Evolutionary conservation across 1,140 invertebrate genomes (phyloP).

Genomic region (Diploscapter pachys): DNA sequence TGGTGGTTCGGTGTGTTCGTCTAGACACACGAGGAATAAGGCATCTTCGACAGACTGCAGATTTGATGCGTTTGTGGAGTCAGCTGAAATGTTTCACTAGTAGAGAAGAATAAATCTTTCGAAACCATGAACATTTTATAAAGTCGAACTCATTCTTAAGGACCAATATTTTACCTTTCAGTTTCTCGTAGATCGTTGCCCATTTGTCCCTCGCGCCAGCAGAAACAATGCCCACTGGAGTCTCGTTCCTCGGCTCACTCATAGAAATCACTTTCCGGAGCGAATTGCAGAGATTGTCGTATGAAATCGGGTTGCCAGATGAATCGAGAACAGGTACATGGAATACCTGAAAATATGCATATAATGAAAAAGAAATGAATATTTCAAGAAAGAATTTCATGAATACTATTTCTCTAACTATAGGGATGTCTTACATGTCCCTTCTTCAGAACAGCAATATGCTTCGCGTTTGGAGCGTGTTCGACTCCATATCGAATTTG

Average conservation of each 20-base stretch:
- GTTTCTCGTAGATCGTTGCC: slow-evolving; percentile 47
- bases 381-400: too few relatives aligned
- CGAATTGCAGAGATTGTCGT: slow-evolving; percentile 36
- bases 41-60: slow-evolving; percentile 43
- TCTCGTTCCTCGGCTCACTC: slow-evolving; percentile 25
- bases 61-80: slow-evolving; percentile 31
- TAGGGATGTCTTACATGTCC: too few relatives aligned
- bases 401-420: too few relatives aligned
- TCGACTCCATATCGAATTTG: too few relatives aligned
- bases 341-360: slow-evolving; percentile 45
- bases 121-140: background rate
- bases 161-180: slow-evolving; percentile 37
- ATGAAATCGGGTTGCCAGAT: slow-evolving; percentile 34
- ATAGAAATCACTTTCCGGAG: slow-evolving; percentile 36
- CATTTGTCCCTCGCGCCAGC: slow-evolving; percentile 47
- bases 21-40: slow-evolving; percentile 48
- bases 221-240: slow-evolving; percentile 51
- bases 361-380: too few relatives aligned
- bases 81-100: slow-evolving; percentile 9
- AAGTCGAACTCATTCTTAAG: background rate
- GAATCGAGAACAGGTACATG: slow-evolving; percentile 48
- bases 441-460: too few relatives aligned
- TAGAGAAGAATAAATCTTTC: background rate
- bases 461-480: too few relatives aligned
- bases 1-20: slow-evolving; percentile 30